Percentiles rank a stretch among this genome's conserved stretches.
Conservation (phyloP, 2,888 invertebrate species). For the Andrena trimmerana region DNA sequence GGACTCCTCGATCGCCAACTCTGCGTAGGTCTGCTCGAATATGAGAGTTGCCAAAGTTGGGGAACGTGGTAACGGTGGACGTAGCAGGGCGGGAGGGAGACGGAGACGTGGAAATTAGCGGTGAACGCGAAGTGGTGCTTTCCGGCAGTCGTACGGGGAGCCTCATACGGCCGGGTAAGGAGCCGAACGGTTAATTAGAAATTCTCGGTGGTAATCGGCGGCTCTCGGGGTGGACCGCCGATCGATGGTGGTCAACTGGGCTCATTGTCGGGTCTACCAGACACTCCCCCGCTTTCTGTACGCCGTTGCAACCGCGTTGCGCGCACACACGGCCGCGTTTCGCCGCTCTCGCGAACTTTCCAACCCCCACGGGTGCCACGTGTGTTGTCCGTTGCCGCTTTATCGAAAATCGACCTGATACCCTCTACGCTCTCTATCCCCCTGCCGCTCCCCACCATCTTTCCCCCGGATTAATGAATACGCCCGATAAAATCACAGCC, state of each 20-base stretch:
- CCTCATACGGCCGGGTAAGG: constrained; percentile 47
- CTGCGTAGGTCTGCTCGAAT: constrained; percentile 1
- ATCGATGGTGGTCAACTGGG: constrained; percentile 65
- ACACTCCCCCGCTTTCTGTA: constrained; percentile 33
- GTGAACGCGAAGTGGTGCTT: constrained; percentile 56
- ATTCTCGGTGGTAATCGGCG: constrained; percentile 69
- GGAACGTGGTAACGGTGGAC: not conserved
- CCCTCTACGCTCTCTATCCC: constrained; percentile 25
- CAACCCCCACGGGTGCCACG: not conserved
- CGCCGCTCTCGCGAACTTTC: constrained; percentile 10
- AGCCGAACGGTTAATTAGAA: constrained; percentile 70
- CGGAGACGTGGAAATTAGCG: constrained; percentile 56
- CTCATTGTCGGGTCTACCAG: constrained; percentile 56
- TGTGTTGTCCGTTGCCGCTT: constrained; percentile 24
- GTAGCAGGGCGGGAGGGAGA: not conserved
- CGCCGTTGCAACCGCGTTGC: constrained; percentile 30
- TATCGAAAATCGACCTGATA: constrained; percentile 37
- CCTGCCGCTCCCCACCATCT: not conserved
- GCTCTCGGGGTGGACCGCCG: constrained; percentile 61
- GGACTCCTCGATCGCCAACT: not conserved
- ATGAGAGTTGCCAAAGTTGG: not conserved
- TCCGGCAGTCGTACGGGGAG: constrained; percentile 35
- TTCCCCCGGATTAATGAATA: constrained; percentile 50
- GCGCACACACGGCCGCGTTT: constrained; percentile 9
- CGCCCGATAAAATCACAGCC: constrained; percentile 41